phyloP scores from a whole-genome alignment of 2,888 invertebrate species.

The Fragum fragum region DNA sequence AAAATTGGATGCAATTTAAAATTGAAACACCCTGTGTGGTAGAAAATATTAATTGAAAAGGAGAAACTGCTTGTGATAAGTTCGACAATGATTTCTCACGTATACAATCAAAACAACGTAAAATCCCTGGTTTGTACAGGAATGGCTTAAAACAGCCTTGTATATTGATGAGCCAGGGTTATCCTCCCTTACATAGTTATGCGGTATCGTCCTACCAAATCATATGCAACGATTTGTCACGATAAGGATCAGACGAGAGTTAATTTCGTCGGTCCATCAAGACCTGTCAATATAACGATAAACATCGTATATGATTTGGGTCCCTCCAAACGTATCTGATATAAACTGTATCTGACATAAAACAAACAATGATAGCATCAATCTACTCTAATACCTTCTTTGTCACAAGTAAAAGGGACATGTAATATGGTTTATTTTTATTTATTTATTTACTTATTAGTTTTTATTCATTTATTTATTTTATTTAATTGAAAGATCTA shows the following conservation, averaged over 20 bases:
- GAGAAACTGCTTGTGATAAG: no score
- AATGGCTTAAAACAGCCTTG: no score
- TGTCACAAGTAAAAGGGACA: not conserved
- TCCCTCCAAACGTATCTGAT: conserved; percentile 11
- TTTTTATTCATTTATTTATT: no score
- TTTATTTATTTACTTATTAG: no score
- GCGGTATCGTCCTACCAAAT: not conserved
- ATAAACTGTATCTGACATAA: conserved; percentile 19
- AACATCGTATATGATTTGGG: conserved; percentile 27
- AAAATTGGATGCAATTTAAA: no score
- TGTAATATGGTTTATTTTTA: no score
- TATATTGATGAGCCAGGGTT: not conserved
- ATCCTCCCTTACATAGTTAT: not conserved
- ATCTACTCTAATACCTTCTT: conserved; percentile 6
- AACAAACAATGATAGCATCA: conserved; percentile 32
- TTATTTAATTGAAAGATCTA: no score
- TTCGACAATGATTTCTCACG: no score
- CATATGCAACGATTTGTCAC: conserved; percentile 28
- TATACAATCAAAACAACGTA: no score
- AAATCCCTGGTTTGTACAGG: no score
- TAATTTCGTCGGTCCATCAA: conserved; percentile 27
- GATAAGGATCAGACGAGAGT: conserved; percentile 25
- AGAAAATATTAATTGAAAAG: no score
- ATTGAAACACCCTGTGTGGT: no score
- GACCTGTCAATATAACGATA: conserved; percentile 6